Percentiles rank a stretch among this genome's conserved stretches.
Evolutionary conservation across 2,113 vertebrate genomes (phyloP).

Genomic region (Todiramphus chloris): DNA sequence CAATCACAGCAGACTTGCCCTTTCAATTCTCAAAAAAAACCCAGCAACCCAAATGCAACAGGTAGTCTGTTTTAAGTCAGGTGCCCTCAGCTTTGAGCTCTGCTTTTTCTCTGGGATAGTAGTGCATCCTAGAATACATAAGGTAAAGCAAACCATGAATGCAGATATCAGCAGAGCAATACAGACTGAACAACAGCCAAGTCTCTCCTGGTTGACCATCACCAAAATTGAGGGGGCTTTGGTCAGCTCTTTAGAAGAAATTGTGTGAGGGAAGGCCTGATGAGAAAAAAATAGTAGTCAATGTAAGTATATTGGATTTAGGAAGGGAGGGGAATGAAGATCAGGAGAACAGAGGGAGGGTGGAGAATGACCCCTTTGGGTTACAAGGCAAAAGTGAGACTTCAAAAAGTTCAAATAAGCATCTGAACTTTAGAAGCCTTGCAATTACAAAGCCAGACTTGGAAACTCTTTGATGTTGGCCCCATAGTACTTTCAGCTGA

Average conservation of each 20-base stretch:
- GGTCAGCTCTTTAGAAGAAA: not conserved
- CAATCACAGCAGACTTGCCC: not conserved
- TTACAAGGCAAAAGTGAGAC: not conserved
- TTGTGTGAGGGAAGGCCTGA: not conserved
- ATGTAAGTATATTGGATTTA: not conserved
- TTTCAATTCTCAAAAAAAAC: not conserved
- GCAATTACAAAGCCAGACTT: not conserved
- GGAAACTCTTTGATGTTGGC: slow-evolving; percentile 2
- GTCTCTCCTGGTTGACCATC: not conserved
- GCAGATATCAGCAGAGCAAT: not conserved
- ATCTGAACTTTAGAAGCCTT: not conserved
- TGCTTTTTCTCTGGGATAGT: not conserved
- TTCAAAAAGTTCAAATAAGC: not conserved
- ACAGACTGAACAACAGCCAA: not conserved
- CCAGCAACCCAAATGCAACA: not conserved
- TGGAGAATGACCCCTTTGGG: rapidly evolving
- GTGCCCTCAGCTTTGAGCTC: not conserved
- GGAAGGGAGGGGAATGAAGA: rapidly evolving
- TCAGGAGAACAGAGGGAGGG: not conserved
- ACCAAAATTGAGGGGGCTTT: not conserved
- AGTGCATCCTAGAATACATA: rapidly evolving
- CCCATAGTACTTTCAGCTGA: not conserved
- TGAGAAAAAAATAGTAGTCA: not conserved
- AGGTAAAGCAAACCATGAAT: not conserved
- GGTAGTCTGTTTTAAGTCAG: not conserved